Evolutionary conservation across 2,797 vertebrate species (phyloP), one percentile per base, ranked within the genome.

Genomic region (Emydoidea blandingii): DNA sequence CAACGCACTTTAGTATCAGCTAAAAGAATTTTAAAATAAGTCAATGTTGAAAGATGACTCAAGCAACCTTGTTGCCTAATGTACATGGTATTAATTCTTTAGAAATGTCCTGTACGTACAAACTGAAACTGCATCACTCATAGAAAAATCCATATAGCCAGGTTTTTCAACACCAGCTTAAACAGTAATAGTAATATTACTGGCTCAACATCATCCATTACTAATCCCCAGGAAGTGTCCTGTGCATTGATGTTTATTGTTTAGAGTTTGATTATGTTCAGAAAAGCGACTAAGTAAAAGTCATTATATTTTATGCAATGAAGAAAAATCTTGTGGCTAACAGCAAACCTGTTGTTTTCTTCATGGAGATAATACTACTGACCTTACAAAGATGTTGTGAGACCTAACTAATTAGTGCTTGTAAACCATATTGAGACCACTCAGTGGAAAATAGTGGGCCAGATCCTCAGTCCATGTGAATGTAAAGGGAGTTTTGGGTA

Each of bases 271-370:
- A 95, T 95, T 94, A 83, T 89, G 74, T 68, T 93, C 81, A 94
- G 91, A 94, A 88, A 95, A 96, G n/a, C 87, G 82, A 92, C 94
- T 95, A 94, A 95, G 14, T 92, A 94, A 68, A 96, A 95, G 94
- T 94, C 80, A 91, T 81, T 87, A 93, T 47, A 85, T 91, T 89
- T 91, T 85, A 90, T 76, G 59, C 93, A 94, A 95, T 82, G 89
- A 74, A 93, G 52, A 49, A 84, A 83, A 83, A 52, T 89, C 81
- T 47, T 81, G 83, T 86, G 65, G 84, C 94, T 96, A 92, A 90
- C 19, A 47, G 93, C 37, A 90, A 72, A 88, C 89, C 92, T 97
- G 94, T 68, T 68, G 68, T 95, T 47, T 89, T 97, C 87, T 94
- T 90, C 87, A 74, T 81, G 78, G 53, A 91, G 9, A 12, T 94